Base-by-base conservation (phyloP, 2,113 vertebrate species). In the Lepus americanus region DNA sequence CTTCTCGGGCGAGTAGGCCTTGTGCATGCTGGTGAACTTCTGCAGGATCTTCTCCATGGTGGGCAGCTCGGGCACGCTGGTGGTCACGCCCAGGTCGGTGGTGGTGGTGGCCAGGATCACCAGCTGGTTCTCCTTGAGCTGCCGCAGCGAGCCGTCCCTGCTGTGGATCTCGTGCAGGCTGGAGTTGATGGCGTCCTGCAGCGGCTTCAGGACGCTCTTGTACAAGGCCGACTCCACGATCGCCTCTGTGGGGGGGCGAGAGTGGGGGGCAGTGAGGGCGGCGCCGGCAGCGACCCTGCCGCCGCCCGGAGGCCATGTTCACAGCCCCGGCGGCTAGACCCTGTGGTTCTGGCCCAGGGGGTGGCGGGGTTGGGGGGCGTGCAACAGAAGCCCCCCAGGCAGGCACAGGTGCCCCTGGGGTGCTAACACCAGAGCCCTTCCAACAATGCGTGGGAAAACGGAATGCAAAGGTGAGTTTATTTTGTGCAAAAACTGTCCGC, bases 121-220 rank as follows among this genome's bases (percentile, higher is more conserved):
- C 94, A 99, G 98, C 94, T 99, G 99, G 97, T 99, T 99, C 66
- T 99, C 99, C 72, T 98, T 98, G 80, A 99, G 98, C 67, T 98
- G 99, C 96, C 98, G 98, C 90, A 99, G 97, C 8, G 98, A 98
- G 95, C 98, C 98, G 0, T 99, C 97, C 90, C 97, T 97, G 39
- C 20, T 97, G 96, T 99, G 99, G 95, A 99, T 99, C 94, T 99
- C 99, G 82, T 97, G 98, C 89, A 99, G 98, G 74, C 98, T 98
- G 7, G 96, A 96, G 97, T 99, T 98, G 92, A 99, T 98, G 6
- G 99, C 97, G 49, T 99, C 98, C 80, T 99, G 98, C 86, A 99
- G 97, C 12, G 99, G 99, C 97, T 99, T 99, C 98, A 99, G 98
- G 10, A 99, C 99, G 67, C 99, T 99, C 94, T 99, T 99, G 97